Base-by-base conservation (phyloP, 2,797 vertebrate genomes). In the Pteronotus mesoamericanus region DNA sequence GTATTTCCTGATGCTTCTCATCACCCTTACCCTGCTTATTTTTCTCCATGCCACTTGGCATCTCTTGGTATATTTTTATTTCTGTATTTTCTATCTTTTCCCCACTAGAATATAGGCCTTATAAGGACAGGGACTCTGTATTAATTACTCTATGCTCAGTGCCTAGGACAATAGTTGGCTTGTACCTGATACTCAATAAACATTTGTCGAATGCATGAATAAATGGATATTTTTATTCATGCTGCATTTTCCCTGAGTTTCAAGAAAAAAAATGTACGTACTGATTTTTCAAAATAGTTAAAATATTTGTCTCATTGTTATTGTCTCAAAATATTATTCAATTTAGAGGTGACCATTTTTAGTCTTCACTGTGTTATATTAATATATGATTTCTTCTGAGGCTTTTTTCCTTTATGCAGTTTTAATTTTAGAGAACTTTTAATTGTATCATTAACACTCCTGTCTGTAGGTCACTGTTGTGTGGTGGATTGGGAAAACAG, bases 371-470 rank as follows among this genome's bases (percentile, higher is more conserved):
- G 39, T 89, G 92, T 97, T 92, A 55, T 91, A 85, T 90, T 96
- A 88, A 93, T 95, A 94, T 91, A 89, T 37, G 46, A 88, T 97
- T 96, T 83, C 85, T 95, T 97, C 94, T 93, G 93, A 97, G 94
- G 91, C 53, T 78, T 91, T 93, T 92, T 95, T 53, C 39, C 77
- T 94, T 94, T 87, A 69, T 89, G 51, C 34, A 90, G 72, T 96
- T 97, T 97, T 97, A 97, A 97, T 97, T 98, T 97, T 97, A 95
- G 97, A 96, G 89, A 92, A 48, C 59, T 94, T 96, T 89, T 97
- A 98, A 97, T 97, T 97, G 68, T 94, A 95, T 97, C 71, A 74
- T 97, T 97, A 97, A 96, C 96, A 96, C 96, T 96, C 55, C 82
- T 92, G 80, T 91, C 95, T 97, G 95, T 66, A 95, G 97, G 97